phyloP scores from a whole-genome alignment of 2,797 vertebrate species.

The Chanos chanos region DNA sequence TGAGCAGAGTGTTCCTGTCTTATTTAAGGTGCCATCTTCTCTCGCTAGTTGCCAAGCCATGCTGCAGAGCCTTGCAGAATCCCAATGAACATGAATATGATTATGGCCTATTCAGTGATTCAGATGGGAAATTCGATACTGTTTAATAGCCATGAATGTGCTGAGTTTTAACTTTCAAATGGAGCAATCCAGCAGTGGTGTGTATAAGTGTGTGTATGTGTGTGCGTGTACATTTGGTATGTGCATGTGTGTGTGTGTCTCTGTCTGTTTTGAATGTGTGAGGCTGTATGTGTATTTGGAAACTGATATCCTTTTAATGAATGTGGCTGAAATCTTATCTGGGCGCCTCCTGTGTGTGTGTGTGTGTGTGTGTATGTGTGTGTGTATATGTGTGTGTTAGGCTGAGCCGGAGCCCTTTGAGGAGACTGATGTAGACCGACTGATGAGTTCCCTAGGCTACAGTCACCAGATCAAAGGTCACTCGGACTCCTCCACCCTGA shows the following conservation, averaged over 20 bases:
- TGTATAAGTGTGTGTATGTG: conserved; percentile 11
- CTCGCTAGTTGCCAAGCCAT: conserved; percentile 19
- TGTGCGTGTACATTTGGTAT: conserved; percentile 10
- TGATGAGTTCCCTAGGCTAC: conserved; percentile 81
- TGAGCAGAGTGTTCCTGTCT: neutral
- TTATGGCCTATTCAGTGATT: conserved; percentile 58
- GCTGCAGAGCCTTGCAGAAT: conserved; percentile 50
- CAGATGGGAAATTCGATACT: conserved; percentile 52
- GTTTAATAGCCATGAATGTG: conserved; percentile 49
- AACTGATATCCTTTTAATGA: neutral
- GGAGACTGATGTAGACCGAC: conserved; percentile 90
- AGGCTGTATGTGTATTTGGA: conserved; percentile 4
- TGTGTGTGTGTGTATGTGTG: neutral
- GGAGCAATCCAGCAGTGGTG: neutral
- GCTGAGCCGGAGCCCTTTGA: conserved; percentile 91
- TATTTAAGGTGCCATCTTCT: neutral
- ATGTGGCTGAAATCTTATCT: too few species aligned
- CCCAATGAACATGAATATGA: conserved; percentile 59
- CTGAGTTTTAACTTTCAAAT: conserved; percentile 32
- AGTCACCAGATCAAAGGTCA: conserved; percentile 75
- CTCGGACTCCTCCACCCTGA: conserved; percentile 94
- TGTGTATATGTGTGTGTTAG: conserved; percentile 57
- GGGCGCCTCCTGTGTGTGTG: too few species aligned
- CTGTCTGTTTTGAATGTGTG: conserved; percentile 7
- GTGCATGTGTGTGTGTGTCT: neutral